Conservation (phyloP, 2,888 invertebrate genomes). For the Philopedon plagiatum region DNA sequence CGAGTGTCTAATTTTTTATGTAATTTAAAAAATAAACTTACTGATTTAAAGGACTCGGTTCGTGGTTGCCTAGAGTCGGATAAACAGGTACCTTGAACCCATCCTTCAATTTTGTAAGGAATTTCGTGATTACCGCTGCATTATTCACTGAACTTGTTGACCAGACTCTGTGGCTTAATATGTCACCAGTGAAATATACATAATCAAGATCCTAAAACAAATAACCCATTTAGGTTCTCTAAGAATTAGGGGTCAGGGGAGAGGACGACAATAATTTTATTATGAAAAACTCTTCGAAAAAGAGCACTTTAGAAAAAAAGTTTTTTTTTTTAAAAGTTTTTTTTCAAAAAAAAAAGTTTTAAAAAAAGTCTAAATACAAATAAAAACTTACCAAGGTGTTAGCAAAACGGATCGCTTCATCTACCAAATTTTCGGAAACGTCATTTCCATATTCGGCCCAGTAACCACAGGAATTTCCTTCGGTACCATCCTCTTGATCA, state of each 20-base stretch:
- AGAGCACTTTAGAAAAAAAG: too few species aligned
- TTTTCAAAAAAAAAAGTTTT: too few species aligned
- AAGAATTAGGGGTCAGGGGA: too few species aligned
- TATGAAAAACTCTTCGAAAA: too few species aligned
- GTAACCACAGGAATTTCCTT: conserved; percentile 74
- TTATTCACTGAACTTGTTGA: conserved; percentile 80
- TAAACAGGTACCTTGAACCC: conserved; percentile 72
- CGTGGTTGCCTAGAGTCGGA: conserved; percentile 80
- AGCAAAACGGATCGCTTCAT: conserved; percentile 72
- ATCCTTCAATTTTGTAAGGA: conserved; percentile 66
- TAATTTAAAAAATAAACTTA: conserved; percentile 68
- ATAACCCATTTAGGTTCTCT: neutral
- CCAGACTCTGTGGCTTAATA: conserved; percentile 92
- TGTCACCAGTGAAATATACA: conserved; percentile 89
- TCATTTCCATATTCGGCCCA: conserved; percentile 88
- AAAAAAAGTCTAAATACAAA: neutral
- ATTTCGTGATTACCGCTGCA: conserved; percentile 71
- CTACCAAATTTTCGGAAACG: conserved; percentile 76
- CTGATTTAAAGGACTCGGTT: conserved; percentile 84
- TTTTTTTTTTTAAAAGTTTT: too few species aligned
- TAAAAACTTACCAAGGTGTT: conserved; percentile 53
- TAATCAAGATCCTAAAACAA: conserved; percentile 71
- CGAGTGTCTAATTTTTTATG: too few species aligned
- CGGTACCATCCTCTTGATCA: conserved; percentile 69
- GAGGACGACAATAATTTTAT: too few species aligned